Evolutionary conservation across 2,797 vertebrate species (phyloP).

Genomic region (Silurus aristotelis): DNA sequence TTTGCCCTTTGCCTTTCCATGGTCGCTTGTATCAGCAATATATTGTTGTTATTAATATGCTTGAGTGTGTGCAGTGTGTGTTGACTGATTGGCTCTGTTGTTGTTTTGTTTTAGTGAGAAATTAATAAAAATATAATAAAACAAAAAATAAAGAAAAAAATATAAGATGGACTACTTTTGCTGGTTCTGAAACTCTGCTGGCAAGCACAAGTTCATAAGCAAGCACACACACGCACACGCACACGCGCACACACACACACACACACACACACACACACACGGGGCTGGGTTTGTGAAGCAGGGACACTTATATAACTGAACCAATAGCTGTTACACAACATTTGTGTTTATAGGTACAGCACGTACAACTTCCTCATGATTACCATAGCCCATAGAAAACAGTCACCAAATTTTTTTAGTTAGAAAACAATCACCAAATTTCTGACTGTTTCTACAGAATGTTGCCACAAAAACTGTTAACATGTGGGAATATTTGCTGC

Average conservation of each 20-base stretch:
- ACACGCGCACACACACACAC: background rate
- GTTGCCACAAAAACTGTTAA: background rate
- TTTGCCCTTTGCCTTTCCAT: no score
- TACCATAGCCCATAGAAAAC: background rate
- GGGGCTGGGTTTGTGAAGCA: constrained; percentile 45
- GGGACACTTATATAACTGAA: constrained; percentile 52
- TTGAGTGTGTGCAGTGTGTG: no score
- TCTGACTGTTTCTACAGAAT: background rate
- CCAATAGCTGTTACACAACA: constrained; percentile 52
- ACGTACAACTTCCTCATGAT: constrained; percentile 38
- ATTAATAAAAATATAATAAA: no score
- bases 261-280: background rate
- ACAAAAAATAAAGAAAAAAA: no score
- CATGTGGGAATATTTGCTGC: background rate
- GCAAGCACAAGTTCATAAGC: background rate
- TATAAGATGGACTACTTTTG: constrained; percentile 2
- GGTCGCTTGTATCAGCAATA: no score
- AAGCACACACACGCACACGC: constrained; percentile 5
- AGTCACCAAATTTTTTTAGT: background rate
- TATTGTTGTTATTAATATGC: no score
- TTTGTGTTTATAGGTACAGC: constrained; percentile 46
- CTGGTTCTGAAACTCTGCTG: constrained; percentile 27
- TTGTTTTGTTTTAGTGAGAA: no score
- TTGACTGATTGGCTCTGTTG: no score
- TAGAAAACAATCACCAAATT: background rate